Evolutionary conservation across 2,888 invertebrate species (phyloP), one percentile per base, ranked within the genome.

Genomic region (Lottia gigantea): DNA sequence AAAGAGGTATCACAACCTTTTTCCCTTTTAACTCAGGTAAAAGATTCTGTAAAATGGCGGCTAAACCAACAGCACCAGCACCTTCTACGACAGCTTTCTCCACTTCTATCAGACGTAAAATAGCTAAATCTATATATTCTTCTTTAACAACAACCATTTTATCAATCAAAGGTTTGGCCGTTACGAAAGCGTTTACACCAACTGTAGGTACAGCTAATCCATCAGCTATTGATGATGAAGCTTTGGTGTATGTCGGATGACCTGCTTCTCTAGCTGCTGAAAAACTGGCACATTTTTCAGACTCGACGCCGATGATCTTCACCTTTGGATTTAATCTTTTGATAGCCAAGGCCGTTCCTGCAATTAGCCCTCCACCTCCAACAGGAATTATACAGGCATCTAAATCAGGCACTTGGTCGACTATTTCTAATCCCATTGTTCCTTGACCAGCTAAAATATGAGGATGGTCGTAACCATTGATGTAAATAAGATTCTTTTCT

Each of bases 381-480:
- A 96, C 95, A 0, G 97, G 97, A 19, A 98, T 93, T 25, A 98
- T 91, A 45, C 97, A 92, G 0, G 96, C 96, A 88, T 97, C 96
- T 16, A 96, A 92, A 71, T 94, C 92, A 0, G 93, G 92, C 1
- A 97, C 94, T 88, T 97, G 95, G 83, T 97, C 96, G 31, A 95
- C 88, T 72, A 97, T 96, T 90, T 97, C 97, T 81, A 98, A 89
- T 0, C 96, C 97, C 84, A 96, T 92, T 0, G 97, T 97, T 14
- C 97, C 97, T 88, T 97, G 97, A 0, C 97, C 97, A 0, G 97
- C 95, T 91, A 97, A 93, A 75, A 97, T 95, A 86, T 96, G 93
- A 0, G 97, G 97, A 88, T 97, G 96, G 88, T 98, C 97, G 85
- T 97, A 97, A 94, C 96, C 96, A 89, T 97, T 97, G 47, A 98